Evolutionary conservation across 1,140 invertebrate species (phyloP), one percentile per base, ranked within the genome.

Genomic region (Venturia canescens): DNA sequence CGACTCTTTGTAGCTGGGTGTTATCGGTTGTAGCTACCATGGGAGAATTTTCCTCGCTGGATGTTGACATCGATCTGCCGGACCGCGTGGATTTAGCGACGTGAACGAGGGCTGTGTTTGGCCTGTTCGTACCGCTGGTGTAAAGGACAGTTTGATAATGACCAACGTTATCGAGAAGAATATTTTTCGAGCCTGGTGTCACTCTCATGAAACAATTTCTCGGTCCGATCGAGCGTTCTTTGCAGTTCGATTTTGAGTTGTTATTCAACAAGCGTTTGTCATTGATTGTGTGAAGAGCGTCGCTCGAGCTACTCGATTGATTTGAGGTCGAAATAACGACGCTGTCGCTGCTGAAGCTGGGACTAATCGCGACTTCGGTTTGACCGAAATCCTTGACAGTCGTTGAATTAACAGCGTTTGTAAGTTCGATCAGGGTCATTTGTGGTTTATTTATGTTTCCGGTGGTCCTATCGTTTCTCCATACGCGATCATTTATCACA

Each of bases 171-270:
- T 96, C 96, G 13, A 97, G 87, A 1, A 96, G 88, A 84, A 96
- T 96, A 87, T 96, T 97, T 85, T 95, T 96, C 7, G 95, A 95
- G 0, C 95, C 95, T 1, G 93, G 93, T 83, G 95, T 95, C 76
- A 96, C 92, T 31, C 95, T 91, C 82, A 96, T 93, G 11, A 96
- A 94, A 85, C 95, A 96, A 82, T 95, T 94, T 79, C 95, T 92
- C 0, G 96, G 95, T 11, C 95, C 95, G 11, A 91, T 91, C 31
- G 89, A 66, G 79, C 91, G 38, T 83, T 87, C 87, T 87, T 92
- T 87, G 85, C 85, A 88, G 83, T 84, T 88, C 83, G 83, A 57
- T 50, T 83, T 82, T 4, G 72, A 44, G 23, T 74, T 82, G 21
- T 76, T 80, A 23, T 78, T 84, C 60, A 63, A 53, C 50, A 53